Evolutionary conservation across 2,113 vertebrate genomes (phyloP), one percentile per base, ranked within the genome.

Genomic region (Platycercus adscitus): DNA sequence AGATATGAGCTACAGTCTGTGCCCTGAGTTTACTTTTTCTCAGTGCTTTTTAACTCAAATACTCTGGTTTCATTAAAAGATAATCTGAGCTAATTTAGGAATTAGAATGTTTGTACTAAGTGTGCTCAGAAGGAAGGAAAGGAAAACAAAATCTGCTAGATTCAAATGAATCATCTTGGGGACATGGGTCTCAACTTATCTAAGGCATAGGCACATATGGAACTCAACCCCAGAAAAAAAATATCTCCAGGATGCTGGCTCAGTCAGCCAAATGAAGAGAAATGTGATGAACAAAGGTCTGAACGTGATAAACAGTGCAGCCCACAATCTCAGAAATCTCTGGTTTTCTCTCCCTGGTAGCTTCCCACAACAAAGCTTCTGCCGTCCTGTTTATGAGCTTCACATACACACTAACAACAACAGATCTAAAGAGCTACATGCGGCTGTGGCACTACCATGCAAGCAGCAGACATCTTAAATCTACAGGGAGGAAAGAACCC

Each of bases 1-100:
- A 91, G 41, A 13, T 33, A 47, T 0, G 25, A 89, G 41, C 24
- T 87, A 60, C n/a, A 81, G 43, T 29, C 39, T 76, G n/a, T 92
- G 53, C 77, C 81, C 73, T 20, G 37, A 89, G 66, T 82, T 95
- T 70, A 65, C 84, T 96, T 96, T 89, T 89, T 69, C 65, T 88
- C 88, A 63, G 39, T 2, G 10, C 7, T 93, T 81, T 92, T 84
- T 65, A 81, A 87, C 53, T 93, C 44, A 61, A 50, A 91, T 85
- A 50, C 8, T 85, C 66, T 28, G 37, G 41, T 92, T 93, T 93
- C 91, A 89, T 81, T 68, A 94, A 81, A 93, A 93, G 81, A 95
- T 82, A 95, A 91, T 93, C 94, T 47, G 70, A 94, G 95, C 91
- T 96, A 96, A 96, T 94, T 94, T 97, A 88, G 88, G 95, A 93